These are phyloP conservation scores for Coelogynopora nodosa DNA, from an alignment of 2,888 invertebrate species.

Conservation along the genomic window DNA sequence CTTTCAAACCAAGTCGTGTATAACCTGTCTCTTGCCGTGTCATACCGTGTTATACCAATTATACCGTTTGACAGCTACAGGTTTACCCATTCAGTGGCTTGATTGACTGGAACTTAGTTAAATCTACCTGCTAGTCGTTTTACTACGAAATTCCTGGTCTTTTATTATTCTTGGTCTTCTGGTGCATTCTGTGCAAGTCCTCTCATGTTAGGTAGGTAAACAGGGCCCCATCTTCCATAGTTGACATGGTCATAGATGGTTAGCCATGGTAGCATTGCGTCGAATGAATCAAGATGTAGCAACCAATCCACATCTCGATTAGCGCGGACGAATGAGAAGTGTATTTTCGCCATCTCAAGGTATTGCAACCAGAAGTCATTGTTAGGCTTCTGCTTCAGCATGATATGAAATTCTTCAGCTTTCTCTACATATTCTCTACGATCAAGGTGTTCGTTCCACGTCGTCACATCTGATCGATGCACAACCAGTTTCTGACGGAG, in stretches of 20 bases:
- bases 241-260: slow-evolving; percentile 47
- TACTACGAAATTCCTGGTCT: no score
- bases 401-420: neutral
- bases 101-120: neutral
- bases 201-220: slow-evolving; percentile 46
- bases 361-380: neutral
- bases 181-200: neutral
- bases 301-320: slow-evolving; percentile 47
- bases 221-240: slow-evolving; percentile 48
- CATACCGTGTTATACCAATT: neutral
- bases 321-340: slow-evolving; percentile 46
- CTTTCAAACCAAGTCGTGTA: neutral
- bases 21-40: neutral
- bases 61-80: neutral
- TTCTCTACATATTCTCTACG: neutral
- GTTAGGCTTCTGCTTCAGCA: neutral
- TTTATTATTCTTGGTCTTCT: no score
- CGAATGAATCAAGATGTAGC: slow-evolving; percentile 46
- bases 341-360: neutral
- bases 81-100: neutral
- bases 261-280: slow-evolving; percentile 47
- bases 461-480: neutral
- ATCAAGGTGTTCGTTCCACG: neutral
- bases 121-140: neutral
- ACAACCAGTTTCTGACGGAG: neutral